Conservation (phyloP, 2,113 vertebrate genomes). For the Burhinus oedicnemus region DNA sequence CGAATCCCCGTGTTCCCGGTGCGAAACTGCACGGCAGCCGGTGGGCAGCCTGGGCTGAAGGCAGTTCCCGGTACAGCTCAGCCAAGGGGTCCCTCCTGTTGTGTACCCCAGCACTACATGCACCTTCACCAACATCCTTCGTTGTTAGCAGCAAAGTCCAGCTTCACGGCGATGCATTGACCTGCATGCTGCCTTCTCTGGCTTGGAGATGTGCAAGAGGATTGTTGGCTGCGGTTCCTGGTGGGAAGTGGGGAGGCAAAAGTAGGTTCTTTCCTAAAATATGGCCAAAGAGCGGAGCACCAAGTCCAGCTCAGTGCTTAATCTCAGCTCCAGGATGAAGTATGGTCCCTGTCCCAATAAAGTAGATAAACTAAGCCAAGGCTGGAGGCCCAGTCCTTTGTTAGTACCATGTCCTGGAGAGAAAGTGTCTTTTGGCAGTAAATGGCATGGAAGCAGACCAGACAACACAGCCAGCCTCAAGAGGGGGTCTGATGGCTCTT, state of each 20-base stretch:
- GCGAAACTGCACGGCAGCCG: accelerated
- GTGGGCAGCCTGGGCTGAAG: background rate
- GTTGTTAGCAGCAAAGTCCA: background rate
- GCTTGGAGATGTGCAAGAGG: background rate
- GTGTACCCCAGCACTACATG: accelerated
- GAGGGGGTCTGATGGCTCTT: background rate
- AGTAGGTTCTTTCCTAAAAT: background rate
- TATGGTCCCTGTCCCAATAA: background rate
- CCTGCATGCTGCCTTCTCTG: background rate
- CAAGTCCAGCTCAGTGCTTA: background rate
- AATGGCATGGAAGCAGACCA: background rate
- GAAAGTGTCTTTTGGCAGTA: slow-evolving; percentile 36
- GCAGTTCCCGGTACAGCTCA: accelerated
- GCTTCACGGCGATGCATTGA: accelerated
- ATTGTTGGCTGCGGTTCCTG: background rate
- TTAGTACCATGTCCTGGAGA: slow-evolving; percentile 12
- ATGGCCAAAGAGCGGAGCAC: background rate
- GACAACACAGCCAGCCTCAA: background rate
- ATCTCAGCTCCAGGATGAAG: slow-evolving; percentile 13
- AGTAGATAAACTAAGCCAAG: slow-evolving; percentile 7
- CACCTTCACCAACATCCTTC: accelerated
- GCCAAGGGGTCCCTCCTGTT: background rate
- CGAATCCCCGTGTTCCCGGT: accelerated
- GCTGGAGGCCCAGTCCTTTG: background rate
- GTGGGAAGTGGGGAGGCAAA: background rate